A percentile compares a stretch with the other conserved stretches of the same genome.
These are phyloP conservation scores for Epinephelus moara DNA, from an alignment of 2,113 vertebrate species.

Conservation along the genomic window DNA sequence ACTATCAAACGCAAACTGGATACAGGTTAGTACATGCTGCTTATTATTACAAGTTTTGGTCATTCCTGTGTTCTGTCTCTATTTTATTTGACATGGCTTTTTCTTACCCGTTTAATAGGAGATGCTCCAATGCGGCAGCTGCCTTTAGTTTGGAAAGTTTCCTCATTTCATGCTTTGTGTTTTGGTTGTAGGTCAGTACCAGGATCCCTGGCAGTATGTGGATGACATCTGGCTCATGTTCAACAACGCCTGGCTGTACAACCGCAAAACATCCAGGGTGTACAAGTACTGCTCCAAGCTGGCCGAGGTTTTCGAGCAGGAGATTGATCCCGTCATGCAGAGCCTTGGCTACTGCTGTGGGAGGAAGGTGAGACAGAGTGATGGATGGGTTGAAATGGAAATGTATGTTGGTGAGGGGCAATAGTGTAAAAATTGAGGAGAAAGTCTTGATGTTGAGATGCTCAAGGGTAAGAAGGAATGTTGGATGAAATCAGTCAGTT, in stretches of 20 bases:
- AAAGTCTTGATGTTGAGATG: no score
- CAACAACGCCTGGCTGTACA: conserved; percentile 99
- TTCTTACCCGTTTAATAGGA: background rate
- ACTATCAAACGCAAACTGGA: conserved; percentile 98
- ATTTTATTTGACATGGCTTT: background rate
- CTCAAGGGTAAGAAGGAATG: no score
- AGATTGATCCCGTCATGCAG: conserved; percentile 99
- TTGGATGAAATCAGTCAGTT: background rate
- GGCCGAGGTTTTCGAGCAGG: conserved; percentile 97
- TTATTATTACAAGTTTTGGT: background rate
- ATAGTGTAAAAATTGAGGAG: no score
- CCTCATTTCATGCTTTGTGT: background rate
- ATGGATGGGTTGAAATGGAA: background rate
- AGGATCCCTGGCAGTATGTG: conserved; percentile 99
- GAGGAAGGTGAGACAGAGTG: conserved; percentile 89
- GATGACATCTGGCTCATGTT: conserved; percentile 99
- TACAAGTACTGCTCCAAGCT: conserved; percentile 99
- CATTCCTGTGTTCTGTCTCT: background rate
- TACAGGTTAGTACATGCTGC: conserved; percentile 88
- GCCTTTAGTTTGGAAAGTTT: background rate
- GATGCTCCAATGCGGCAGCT: background rate
- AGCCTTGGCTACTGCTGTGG: conserved; percentile 98
- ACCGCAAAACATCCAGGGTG: conserved; percentile 96
- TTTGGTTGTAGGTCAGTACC: conserved; percentile 89
- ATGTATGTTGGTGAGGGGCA: background rate